Evolutionary conservation across 2,888 invertebrate genomes (phyloP), one percentile per base, ranked within the genome.

Genomic region (Archaeoteleia sp.): DNA sequence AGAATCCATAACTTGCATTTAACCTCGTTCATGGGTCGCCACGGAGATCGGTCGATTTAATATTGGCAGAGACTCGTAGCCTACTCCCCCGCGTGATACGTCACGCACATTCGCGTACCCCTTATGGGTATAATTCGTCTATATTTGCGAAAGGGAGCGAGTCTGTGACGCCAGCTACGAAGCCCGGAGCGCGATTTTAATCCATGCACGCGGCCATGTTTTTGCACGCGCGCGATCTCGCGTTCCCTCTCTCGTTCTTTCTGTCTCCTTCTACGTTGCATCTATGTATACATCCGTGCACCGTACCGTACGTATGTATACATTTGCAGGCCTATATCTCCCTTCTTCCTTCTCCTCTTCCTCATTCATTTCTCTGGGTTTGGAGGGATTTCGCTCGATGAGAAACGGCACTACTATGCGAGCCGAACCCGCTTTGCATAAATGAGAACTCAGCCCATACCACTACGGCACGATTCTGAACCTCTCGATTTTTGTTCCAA

Each of bases 81-180:
- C 63, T 61, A 61, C 51, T 55, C 71, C 51, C 54, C 57, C 46
- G 61, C 70, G 60, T 71, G 66, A 76, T 75, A 74, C 77, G 78
- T 78, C 77, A 77, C 75, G 74, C 74, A 74, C 76, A 76, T 77
- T 76, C 75, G 72, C 73, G 72, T 73, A 74, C 69, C 74, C 58
- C 78, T 77, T 77, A 76, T 73, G 72, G 60, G 53, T 53, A 67
- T 72, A 73, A 68, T 72, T 73, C 71, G 68, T 67, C 67, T 66
- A 69, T 73, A 72, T 74, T 73, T 72, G 71, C 73, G 46, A 62
- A 70, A 67, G 65, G 71, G 73, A 67, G 60, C 25, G 48, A 30
- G 32, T 39, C 30, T 51, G 58, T 29, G 60, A 40, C 61, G 48
- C 45, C 46, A 14, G 25, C 20, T 48, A 34, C 34, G 43, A 14